These are phyloP conservation scores for Himalopsyche phryganea DNA, from an alignment of 1,140 invertebrate species.

Conservation along the genomic window DNA sequence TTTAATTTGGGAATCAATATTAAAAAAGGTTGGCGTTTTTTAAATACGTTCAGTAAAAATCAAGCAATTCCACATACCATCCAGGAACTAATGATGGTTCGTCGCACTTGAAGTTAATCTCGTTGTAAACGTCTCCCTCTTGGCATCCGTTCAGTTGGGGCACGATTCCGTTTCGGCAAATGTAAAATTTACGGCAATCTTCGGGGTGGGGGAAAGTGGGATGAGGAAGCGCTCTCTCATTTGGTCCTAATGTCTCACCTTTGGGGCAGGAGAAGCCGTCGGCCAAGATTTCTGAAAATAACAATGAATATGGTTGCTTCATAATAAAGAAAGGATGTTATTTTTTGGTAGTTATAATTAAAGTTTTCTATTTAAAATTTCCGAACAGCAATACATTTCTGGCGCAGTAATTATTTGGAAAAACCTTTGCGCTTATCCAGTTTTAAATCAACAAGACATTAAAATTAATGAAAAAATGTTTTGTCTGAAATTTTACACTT, in stretches of 20 bases:
- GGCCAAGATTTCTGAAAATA: constrained; percentile 58
- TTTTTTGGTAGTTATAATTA: too few relatives aligned
- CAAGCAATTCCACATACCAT: constrained; percentile 63
- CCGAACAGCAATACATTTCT: too few relatives aligned
- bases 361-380: too few relatives aligned
- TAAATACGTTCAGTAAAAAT: too few relatives aligned
- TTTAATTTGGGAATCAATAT: too few relatives aligned
- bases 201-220: constrained; percentile 78
- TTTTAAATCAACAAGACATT: too few relatives aligned
- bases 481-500: too few relatives aligned
- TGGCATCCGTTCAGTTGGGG: constrained; percentile 75
- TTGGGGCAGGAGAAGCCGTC: constrained; percentile 78
- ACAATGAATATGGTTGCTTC: background rate
- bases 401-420: too few relatives aligned
- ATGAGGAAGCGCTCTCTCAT: constrained; percentile 68
- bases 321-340: too few relatives aligned
- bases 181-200: constrained; percentile 83
- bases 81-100: constrained; percentile 75
- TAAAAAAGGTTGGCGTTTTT: too few relatives aligned
- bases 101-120: constrained; percentile 75
- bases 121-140: constrained; percentile 75
- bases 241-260: constrained; percentile 64
- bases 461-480: too few relatives aligned
- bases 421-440: too few relatives aligned
- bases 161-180: constrained; percentile 73